Conservation (phyloP, 2,797 vertebrate species). For the Uromys caudimaculatus region DNA sequence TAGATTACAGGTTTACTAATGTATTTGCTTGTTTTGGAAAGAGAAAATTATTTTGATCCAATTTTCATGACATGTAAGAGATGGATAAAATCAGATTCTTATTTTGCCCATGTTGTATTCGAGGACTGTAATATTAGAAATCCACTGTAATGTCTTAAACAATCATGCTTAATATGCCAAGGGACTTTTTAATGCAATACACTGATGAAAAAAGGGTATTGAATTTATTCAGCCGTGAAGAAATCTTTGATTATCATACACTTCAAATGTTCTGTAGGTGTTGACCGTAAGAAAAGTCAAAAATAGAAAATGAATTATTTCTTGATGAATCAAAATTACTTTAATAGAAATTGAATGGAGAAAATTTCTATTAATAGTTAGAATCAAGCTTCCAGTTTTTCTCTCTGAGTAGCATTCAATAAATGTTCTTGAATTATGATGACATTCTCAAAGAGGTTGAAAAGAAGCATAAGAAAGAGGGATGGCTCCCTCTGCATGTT, state of each 20-base stretch:
- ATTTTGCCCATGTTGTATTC: slow-evolving; percentile 67
- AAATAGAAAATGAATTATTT: slow-evolving; percentile 88
- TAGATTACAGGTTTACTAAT: slow-evolving; percentile 81
- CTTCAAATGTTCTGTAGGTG: slow-evolving; percentile 82
- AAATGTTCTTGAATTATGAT: slow-evolving; percentile 75
- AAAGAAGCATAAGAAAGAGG: slow-evolving; percentile 68
- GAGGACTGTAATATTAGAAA: slow-evolving; percentile 81
- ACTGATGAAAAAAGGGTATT: slow-evolving; percentile 87
- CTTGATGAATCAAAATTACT: slow-evolving; percentile 86
- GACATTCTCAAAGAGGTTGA: slow-evolving; percentile 78
- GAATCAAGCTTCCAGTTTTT: slow-evolving; percentile 66
- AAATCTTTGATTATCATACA: slow-evolving; percentile 87
- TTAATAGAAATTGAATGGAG: slow-evolving; percentile 79
- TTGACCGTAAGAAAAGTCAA: slow-evolving; percentile 82
- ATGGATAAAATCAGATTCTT: slow-evolving; percentile 78
- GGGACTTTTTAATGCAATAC: slow-evolving; percentile 86
- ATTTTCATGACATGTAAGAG: slow-evolving; percentile 82
- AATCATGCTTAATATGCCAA: slow-evolving; percentile 87
- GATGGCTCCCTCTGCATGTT: slow-evolving; percentile 61
- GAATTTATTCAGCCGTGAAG: slow-evolving; percentile 88
- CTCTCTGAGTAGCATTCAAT: slow-evolving; percentile 58
- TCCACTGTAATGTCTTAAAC: slow-evolving; percentile 84
- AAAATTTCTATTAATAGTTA: slow-evolving; percentile 82
- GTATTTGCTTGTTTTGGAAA: slow-evolving; percentile 71
- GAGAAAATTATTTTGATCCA: slow-evolving; percentile 81